These are phyloP conservation scores for Geococcyx californianus DNA, from an alignment of 2,113 vertebrate species.

Conservation along the genomic window DNA sequence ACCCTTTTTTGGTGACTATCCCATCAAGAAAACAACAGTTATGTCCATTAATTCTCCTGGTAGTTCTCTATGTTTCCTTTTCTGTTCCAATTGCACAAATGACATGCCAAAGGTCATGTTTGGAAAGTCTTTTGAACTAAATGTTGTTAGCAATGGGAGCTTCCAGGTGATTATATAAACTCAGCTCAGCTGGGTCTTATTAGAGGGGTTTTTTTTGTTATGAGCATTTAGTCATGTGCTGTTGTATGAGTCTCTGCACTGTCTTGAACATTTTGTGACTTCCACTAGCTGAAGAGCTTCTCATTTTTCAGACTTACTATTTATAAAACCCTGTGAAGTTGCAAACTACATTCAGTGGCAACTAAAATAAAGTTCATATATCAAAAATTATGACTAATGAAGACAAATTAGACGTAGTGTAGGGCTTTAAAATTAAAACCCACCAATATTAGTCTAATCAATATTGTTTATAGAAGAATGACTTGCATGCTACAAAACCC, in stretches of 20 bases:
- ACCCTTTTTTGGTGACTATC: not conserved
- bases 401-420: not conserved
- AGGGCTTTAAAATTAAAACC: not conserved
- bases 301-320: not conserved
- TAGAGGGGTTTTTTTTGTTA: not conserved
- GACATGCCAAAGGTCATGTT: not conserved
- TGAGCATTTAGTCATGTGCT: not conserved
- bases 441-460: not conserved
- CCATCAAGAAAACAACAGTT: not conserved
- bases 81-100: not conserved
- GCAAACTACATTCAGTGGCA: not conserved
- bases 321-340: not conserved
- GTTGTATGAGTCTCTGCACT: not conserved
- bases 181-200: not conserved
- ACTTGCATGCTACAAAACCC: not conserved
- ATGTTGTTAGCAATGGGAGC: not conserved
- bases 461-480: not conserved
- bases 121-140: not conserved
- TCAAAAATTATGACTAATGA: not conserved
- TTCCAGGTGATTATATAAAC: not conserved
- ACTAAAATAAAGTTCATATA: not conserved
- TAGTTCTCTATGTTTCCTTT: not conserved
- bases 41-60: not conserved
- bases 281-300: not conserved
- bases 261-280: not conserved